Base-by-base conservation (phyloP, 2,888 invertebrate species). In the Apamea sordens region DNA sequence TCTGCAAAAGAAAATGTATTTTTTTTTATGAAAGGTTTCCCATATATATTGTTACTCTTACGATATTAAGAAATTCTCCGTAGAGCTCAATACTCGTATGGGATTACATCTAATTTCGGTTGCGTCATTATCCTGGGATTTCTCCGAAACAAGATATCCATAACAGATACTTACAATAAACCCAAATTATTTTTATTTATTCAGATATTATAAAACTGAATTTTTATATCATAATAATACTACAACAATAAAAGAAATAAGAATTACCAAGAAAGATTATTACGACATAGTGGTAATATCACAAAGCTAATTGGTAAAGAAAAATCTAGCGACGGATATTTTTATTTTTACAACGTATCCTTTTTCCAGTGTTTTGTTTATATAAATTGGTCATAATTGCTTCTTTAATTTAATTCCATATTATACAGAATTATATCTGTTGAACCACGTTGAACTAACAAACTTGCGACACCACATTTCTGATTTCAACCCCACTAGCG, bases 101-200 rank as follows among this genome's bases (percentile, higher is more conserved):
- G 56, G 4, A 78, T 78, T 73, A 82, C 28, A 44, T 82, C 5
- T 69, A 24, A 80, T 71, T 67, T 61, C 44, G 28, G 50, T 36
- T 36, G 32, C 15, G 59, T 63, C 28, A 76, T 81, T 72, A 77
- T 47, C 36, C 44, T 15, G 59, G 47, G 41, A 50, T 47, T 73
- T 82, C 73, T 70, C 11, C 1, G 64, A 70, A 78, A 70, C 64
- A 73, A 69, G 3, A 0, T n/a, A 67, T 80, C 41, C 32, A n/a
- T 59, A 56, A 50, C 13, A 47, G 18, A 63, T 56, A 70, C 36
- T 36, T 36, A 36, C 36, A 56, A 64, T 50, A 77, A 63, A 53
- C 11, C 2, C 18, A 32, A 50, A 32, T 41, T 6, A 11, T 68
- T 56, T 77, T 73, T 32, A 44, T 73, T 61, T 50, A 10, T 32